These are phyloP conservation scores for Physella acuta DNA, from an alignment of 1,140 invertebrate genomes.

Conservation along the genomic window DNA sequence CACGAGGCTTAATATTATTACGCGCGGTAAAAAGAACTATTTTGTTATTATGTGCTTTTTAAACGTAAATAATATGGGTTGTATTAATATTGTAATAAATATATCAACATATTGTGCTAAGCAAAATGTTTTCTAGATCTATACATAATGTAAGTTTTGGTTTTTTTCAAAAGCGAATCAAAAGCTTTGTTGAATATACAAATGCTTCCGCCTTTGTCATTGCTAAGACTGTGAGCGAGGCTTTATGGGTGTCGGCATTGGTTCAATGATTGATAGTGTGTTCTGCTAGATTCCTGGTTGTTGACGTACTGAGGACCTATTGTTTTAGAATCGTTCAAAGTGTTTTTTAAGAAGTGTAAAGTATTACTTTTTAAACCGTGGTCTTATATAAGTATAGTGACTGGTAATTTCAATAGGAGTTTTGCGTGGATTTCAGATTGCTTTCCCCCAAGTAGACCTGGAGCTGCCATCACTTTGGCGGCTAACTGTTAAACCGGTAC, in stretches of 20 bases:
- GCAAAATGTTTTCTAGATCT: no score
- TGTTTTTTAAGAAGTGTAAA: no score
- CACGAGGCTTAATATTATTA: conserved; percentile 2
- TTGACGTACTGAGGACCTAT: background rate
- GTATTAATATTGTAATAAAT: no score
- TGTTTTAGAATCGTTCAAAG: background rate
- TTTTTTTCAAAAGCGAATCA: background rate
- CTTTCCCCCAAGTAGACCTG: background rate
- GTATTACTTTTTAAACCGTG: no score
- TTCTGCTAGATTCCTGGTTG: conserved; percentile 5
- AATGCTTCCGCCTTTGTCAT: conserved; percentile 19
- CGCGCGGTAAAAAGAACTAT: background rate
- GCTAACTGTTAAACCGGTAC: no score
- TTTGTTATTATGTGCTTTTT: background rate
- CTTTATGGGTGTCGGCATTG: conserved; percentile 13
- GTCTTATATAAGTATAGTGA: background rate
- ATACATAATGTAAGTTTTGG: background rate
- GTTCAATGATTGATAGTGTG: conserved; percentile 1
- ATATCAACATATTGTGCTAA: no score
- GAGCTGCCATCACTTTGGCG: background rate
- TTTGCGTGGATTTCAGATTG: background rate
- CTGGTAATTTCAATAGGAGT: background rate
- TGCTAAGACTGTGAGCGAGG: background rate
- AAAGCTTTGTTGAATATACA: background rate
- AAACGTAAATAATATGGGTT: no score